These are phyloP conservation scores for Drosophila robusta DNA, from an alignment of 2,888 invertebrate species.

Conservation along the genomic window DNA sequence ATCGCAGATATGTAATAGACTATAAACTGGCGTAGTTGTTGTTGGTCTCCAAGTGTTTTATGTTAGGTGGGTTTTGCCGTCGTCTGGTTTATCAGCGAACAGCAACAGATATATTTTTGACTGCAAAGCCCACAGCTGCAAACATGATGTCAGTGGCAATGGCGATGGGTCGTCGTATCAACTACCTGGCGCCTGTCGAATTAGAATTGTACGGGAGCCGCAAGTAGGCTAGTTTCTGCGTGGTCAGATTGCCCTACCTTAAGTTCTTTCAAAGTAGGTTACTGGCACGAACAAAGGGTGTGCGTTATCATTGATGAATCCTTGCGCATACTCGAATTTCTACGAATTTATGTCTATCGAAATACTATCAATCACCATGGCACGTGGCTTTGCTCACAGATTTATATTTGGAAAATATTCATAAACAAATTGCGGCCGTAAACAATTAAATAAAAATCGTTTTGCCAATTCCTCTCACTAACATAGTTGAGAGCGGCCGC, in stretches of 20 bases:
- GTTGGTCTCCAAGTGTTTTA: slow-evolving; percentile 29
- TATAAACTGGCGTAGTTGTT: slow-evolving; percentile 26
- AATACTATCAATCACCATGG: neutral
- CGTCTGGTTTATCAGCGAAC: slow-evolving; percentile 20
- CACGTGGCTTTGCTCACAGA: slow-evolving; percentile 22
- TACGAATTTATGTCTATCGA: too few species aligned
- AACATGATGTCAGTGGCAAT: slow-evolving; percentile 1
- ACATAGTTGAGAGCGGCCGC: neutral
- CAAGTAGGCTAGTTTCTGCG: neutral
- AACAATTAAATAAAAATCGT: slow-evolving; percentile 45
- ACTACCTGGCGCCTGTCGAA: neutral
- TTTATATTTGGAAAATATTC: slow-evolving; percentile 46
- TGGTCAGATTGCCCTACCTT: slow-evolving; percentile 59
- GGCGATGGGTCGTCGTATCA: neutral
- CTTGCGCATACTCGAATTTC: neutral
- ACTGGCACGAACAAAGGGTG: slow-evolving; percentile 29
- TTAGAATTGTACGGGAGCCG: neutral
- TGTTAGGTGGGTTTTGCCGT: neutral
- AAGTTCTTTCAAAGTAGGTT: slow-evolving; percentile 62
- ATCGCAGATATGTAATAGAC: slow-evolving; percentile 47
- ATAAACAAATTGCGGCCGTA: slow-evolving; percentile 48
- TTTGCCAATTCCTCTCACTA: slow-evolving; percentile 27
- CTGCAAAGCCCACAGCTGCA: slow-evolving; percentile 21
- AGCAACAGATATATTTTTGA: slow-evolving; percentile 4
- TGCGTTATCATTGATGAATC: slow-evolving; percentile 7